A percentile compares a stretch with the other conserved stretches of the same genome.
phyloP scores from a whole-genome alignment of 2,888 invertebrate genomes.

The Oscheius myriophilus region DNA sequence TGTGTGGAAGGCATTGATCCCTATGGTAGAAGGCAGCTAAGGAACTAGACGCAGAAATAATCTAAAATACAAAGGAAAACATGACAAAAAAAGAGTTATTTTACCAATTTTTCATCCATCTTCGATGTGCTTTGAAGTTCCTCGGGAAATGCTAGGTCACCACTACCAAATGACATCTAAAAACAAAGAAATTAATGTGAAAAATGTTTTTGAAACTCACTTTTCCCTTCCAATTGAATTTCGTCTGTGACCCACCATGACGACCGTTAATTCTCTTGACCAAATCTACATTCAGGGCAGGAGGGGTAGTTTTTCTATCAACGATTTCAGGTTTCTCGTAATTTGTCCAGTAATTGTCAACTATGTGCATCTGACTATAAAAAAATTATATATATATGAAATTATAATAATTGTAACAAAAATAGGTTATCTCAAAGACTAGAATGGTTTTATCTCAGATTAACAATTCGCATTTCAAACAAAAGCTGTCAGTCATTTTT shows the following conservation, averaged over 20 bases:
- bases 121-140: not conserved
- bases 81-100: not conserved
- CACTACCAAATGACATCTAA: conserved; percentile 1
- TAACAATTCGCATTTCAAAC: too few species aligned
- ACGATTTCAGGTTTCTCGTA: conserved; percentile 14
- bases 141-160: not conserved
- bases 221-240: conserved; percentile 19
- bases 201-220: not conserved
- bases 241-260: not conserved
- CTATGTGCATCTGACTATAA: conserved; percentile 1
- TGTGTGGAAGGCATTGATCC: too few species aligned
- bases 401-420: too few species aligned
- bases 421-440: too few species aligned
- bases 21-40: conserved; percentile 15
- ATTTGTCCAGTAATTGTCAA: conserved; percentile 24
- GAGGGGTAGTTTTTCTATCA: conserved; percentile 7
- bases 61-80: conserved; percentile 1
- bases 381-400: too few species aligned
- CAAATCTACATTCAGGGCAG: conserved; percentile 6
- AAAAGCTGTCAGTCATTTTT: too few species aligned
- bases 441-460: too few species aligned
- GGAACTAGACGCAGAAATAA: conserved; percentile 6
- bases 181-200: not conserved
- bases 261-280: conserved; percentile 23
- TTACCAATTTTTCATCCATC: not conserved